phyloP scores from a whole-genome alignment of 2,888 invertebrate species.

The Hanleya hanleyi region DNA sequence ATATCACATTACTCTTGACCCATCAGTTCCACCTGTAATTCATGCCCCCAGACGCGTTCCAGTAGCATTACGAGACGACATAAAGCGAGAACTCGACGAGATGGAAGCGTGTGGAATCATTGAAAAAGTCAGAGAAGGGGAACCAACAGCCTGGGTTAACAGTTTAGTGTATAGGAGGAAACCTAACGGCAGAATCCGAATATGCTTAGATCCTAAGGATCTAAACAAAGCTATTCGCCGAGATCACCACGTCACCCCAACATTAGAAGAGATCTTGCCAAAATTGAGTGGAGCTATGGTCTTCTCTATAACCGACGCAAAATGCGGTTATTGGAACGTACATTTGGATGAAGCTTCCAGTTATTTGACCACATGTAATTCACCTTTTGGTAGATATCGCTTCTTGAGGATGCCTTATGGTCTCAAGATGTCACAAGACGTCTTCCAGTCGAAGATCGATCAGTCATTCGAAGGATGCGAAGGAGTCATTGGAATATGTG shows the following conservation, averaged over 20 bases:
- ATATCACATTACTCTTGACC: neutral
- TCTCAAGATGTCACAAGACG: conserved; percentile 8
- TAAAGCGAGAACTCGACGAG: neutral
- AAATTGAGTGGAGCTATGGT: conserved; percentile 20
- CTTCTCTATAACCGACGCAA: conserved; percentile 31
- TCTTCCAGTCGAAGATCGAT: conserved; percentile 18
- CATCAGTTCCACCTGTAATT: neutral
- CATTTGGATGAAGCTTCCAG: conserved; percentile 10
- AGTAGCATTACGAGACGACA: neutral
- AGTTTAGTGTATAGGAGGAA: conserved; percentile 20
- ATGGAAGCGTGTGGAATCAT: conserved; percentile 1
- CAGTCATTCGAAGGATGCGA: conserved; percentile 14
- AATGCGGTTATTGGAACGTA: conserved; percentile 33
- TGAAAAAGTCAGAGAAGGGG: neutral
- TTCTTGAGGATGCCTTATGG: neutral
- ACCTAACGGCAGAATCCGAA: conserved; percentile 8
- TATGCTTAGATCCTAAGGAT: conserved; percentile 24
- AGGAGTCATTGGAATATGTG: conserved; percentile 8
- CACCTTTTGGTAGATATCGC: conserved; percentile 11
- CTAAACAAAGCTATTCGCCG: conserved; percentile 18
- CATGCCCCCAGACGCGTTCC: conserved; percentile 1
- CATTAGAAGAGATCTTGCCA: conserved; percentile 25
- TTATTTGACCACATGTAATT: conserved; percentile 19
- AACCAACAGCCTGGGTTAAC: conserved; percentile 25
- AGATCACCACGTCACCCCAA: conserved; percentile 17